Evolutionary conservation across 2,797 vertebrate genomes (phyloP), one percentile per base, ranked within the genome.

Genomic region (Microcaecilia unicolor): DNA sequence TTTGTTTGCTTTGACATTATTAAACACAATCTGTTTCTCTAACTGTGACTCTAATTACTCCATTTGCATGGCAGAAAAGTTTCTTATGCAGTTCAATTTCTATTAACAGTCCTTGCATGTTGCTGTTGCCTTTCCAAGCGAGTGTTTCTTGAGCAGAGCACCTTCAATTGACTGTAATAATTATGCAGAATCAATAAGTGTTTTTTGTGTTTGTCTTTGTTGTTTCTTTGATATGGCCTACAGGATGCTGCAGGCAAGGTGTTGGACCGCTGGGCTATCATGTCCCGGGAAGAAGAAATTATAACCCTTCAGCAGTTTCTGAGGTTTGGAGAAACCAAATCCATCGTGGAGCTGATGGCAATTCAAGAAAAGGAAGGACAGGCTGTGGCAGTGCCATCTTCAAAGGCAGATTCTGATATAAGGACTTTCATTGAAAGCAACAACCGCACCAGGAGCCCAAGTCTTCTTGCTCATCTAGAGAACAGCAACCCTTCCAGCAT

Each of bases 311-410:
- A 99, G 87, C 96, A 99, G 76, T 99, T 98, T 75, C 74, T 99
- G 62, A 89, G 96, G 74, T 99, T 99, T 72, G 96, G 96, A 73
- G 96, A 99, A 79, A 99, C 96, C 41, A 99, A 99, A 81, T 99
- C 96, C 66, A 99, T 99, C 1, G 96, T 99, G 70, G 96, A 99
- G 79, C 84, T 99, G 76, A 99, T 99, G 96, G 96, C 96, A 59
- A 99, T 99, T 80, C 96, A 99, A 76, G 96, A 99, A 83, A 99
- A 99, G 74, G 96, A 99, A 81, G 94, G 95, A 58, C 96, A 98
- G 76, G 92, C 95, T 20, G 90, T 98, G 64, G 92, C 95, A 36
- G 95, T 98, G 61, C 90, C 89, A 16, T 93, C 93, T 54, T 92
- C 93, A 70, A 99, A 99, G 86, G 87, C 88, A 59, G 96, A 99